These are phyloP conservation scores for Ictidomys tridecemlineatus DNA, from an alignment of 2,113 vertebrate species.

Conservation along the genomic window DNA sequence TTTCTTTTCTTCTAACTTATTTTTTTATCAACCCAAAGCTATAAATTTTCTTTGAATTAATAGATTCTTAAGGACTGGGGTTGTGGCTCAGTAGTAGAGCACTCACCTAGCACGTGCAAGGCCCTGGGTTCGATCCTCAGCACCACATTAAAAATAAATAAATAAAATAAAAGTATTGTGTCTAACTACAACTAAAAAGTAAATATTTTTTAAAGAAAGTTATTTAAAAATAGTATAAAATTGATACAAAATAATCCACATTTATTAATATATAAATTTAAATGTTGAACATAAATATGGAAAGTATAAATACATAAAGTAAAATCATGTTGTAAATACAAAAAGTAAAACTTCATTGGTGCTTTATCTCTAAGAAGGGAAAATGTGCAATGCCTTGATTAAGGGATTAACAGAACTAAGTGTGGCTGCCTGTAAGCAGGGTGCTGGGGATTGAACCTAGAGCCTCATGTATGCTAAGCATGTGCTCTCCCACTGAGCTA, in stretches of 20 bases:
- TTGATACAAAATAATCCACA: not conserved
- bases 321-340: not conserved
- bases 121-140: too few relatives aligned
- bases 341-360: not conserved
- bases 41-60: slow-evolving; percentile 14
- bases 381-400: not conserved
- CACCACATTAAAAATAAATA: too few relatives aligned
- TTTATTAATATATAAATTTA: not conserved
- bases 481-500: not conserved
- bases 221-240: not conserved
- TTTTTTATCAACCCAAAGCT: not conserved
- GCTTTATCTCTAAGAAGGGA: not conserved
- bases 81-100: too few relatives aligned
- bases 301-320: not conserved
- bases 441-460: too few relatives aligned
- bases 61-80: not conserved
- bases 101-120: too few relatives aligned
- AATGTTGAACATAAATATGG: not conserved
- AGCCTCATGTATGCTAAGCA: not conserved
- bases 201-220: too few relatives aligned
- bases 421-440: not conserved
- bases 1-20: not conserved
- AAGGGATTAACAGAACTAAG: not conserved
- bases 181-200: too few relatives aligned
- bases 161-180: too few relatives aligned